Conservation (phyloP, 2,888 invertebrate genomes). For the Chrysodeixis includens region DNA sequence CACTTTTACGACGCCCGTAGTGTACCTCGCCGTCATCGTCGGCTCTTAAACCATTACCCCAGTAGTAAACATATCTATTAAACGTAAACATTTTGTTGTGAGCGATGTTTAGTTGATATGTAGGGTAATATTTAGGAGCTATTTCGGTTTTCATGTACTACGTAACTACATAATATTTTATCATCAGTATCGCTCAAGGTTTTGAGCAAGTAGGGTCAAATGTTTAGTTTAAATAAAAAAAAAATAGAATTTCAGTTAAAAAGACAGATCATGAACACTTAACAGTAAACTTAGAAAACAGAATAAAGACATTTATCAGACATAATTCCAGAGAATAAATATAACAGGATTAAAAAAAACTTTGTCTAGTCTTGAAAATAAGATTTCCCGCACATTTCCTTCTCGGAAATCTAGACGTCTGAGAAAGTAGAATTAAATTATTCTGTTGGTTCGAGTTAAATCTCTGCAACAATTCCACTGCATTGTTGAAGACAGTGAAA, state of each 20-base stretch:
- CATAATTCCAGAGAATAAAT: background rate
- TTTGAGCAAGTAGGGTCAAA: background rate
- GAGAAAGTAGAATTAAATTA: background rate
- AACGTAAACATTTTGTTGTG: conserved; percentile 56
- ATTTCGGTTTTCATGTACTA: conserved; percentile 24
- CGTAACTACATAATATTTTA: background rate
- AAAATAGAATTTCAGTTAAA: too few relatives aligned
- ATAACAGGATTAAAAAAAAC: background rate
- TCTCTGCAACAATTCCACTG: background rate
- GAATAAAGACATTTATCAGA: background rate
- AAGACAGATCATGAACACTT: too few relatives aligned
- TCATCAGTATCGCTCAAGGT: background rate
- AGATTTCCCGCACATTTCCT: background rate
- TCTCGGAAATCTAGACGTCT: background rate
- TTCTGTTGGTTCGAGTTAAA: background rate
- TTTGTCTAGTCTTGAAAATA: background rate
- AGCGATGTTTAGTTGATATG: conserved; percentile 24
- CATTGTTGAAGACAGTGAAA: background rate
- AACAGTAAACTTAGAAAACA: too few relatives aligned
- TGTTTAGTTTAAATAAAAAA: too few relatives aligned
- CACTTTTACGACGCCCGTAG: conserved; percentile 53
- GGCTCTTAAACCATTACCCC: conserved; percentile 52
- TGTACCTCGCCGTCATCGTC: conserved; percentile 50
- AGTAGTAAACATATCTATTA: conserved; percentile 55
- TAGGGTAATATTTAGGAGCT: conserved; percentile 16